Conservation (phyloP, 53 echinoderm and acorn worm species). For the Mesocentrotus franciscanus region DNA sequence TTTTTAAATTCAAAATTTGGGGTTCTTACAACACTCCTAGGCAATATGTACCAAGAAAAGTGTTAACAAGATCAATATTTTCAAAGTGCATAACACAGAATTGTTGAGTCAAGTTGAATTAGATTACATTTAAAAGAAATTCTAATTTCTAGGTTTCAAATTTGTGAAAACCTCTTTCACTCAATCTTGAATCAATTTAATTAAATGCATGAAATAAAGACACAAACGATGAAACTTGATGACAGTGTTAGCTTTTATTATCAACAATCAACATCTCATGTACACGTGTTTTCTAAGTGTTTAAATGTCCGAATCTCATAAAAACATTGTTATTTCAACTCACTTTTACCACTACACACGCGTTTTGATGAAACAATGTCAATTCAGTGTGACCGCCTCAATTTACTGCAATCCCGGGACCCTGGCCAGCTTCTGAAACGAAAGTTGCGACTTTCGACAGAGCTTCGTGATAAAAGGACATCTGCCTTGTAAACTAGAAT, state of each 20-base stretch:
- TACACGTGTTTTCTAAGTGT: background rate
- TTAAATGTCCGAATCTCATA: background rate
- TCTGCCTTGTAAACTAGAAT: slow-evolving; percentile 42
- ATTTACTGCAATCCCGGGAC: slow-evolving; percentile 1
- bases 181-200: background rate
- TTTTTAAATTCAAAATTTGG: background rate
- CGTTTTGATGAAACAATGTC: background rate
- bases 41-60: background rate
- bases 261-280: background rate
- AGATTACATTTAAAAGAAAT: too few species aligned
- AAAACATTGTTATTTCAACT: background rate
- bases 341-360: slow-evolving; percentile 34
- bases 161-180: too few species aligned
- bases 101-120: background rate
- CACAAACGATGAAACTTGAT: background rate
- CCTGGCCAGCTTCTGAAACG: slow-evolving; percentile 29
- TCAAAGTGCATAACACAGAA: background rate
- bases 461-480: slow-evolving; percentile 6
- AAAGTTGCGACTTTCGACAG: slow-evolving; percentile 36
- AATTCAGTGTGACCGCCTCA: background rate
- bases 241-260: slow-evolving; percentile 4
- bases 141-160: too few species aligned
- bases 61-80: background rate
- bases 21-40: too few species aligned
- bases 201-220: background rate